Evolutionary conservation across 2,797 vertebrate genomes (phyloP).

Genomic region (Poecilia velifera): DNA sequence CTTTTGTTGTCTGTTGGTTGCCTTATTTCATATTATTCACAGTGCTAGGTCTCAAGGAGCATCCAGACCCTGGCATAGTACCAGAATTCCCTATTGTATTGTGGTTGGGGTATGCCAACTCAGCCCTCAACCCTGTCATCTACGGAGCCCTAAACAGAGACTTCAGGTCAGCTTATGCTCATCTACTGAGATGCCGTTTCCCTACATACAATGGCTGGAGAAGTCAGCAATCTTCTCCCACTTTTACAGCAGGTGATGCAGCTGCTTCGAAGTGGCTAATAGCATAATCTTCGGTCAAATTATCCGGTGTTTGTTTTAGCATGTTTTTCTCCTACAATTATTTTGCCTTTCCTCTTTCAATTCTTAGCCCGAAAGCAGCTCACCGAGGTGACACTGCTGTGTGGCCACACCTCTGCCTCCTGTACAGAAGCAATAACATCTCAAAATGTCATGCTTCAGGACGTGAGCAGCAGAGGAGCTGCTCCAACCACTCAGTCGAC

Average conservation of each 20-base stretch:
- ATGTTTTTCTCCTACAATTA: not conserved
- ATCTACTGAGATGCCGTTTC: constrained; percentile 79
- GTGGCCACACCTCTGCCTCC: constrained; percentile 53
- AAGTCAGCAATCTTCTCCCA: constrained; percentile 39
- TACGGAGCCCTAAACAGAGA: constrained; percentile 92
- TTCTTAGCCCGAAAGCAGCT: constrained; percentile 62
- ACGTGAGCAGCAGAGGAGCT: constrained; percentile 67
- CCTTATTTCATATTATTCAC: constrained; percentile 94
- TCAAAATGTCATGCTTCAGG: constrained; percentile 80
- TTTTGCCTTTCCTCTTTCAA: constrained; percentile 13
- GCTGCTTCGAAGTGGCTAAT: not conserved
- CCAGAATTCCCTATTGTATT: constrained; percentile 83
- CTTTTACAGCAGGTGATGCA: constrained; percentile 48
- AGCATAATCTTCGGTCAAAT: not conserved
- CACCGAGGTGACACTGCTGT: constrained; percentile 71
- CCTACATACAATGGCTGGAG: constrained; percentile 42
- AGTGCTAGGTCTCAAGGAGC: constrained; percentile 83
- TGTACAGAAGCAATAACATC: constrained; percentile 68
- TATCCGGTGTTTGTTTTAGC: not conserved
- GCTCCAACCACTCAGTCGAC: constrained; percentile 40
- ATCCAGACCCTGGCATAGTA: constrained; percentile 67
- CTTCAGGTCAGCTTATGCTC: constrained; percentile 88
- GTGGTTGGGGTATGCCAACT: constrained; percentile 95
- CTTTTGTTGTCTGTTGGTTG: constrained; percentile 92
- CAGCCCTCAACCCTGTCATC: constrained; percentile 92